These are phyloP conservation scores for Cossypha polioptera DNA, from an alignment of 2,797 vertebrate genomes.

Conservation along the genomic window DNA sequence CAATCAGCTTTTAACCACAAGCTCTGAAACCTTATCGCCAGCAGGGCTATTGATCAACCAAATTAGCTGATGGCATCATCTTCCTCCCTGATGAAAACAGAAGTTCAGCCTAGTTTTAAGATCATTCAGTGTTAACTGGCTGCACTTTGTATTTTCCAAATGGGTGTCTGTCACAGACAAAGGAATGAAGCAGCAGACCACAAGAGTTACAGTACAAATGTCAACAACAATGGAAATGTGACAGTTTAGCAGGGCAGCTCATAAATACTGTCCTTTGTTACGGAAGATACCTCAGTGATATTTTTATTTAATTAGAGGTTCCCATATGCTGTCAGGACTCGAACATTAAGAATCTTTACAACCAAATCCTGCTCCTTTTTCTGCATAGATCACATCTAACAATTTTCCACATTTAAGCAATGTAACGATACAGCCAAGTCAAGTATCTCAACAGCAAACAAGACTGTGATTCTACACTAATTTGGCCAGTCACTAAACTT, in stretches of 20 bases:
- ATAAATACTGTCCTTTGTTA: neutral
- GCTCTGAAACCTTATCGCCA: constrained; percentile 60
- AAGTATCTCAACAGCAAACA: neutral
- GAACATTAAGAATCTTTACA: neutral
- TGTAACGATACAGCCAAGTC: neutral
- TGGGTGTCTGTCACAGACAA: constrained; percentile 2
- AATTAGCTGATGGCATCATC: constrained; percentile 55
- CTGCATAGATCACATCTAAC: neutral
- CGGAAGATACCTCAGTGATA: neutral
- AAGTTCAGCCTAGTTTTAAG: constrained; percentile 47
- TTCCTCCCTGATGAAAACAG: constrained; percentile 34
- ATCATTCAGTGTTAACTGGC: constrained; percentile 55
- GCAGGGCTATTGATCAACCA: constrained; percentile 59
- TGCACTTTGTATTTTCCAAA: constrained; percentile 51
- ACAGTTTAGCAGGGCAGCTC: constrained; percentile 2
- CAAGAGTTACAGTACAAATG: neutral
- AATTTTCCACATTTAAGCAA: neutral
- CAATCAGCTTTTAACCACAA: constrained; percentile 60
- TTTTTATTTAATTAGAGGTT: neutral
- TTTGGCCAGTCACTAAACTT: neutral
- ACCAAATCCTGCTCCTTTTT: neutral
- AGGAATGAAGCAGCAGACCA: neutral
- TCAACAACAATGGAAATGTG: neutral
- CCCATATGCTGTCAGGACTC: neutral
- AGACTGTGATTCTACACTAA: neutral